Conservation (phyloP, 2,888 invertebrate genomes). For the Lasioglossum pauxillum region DNA sequence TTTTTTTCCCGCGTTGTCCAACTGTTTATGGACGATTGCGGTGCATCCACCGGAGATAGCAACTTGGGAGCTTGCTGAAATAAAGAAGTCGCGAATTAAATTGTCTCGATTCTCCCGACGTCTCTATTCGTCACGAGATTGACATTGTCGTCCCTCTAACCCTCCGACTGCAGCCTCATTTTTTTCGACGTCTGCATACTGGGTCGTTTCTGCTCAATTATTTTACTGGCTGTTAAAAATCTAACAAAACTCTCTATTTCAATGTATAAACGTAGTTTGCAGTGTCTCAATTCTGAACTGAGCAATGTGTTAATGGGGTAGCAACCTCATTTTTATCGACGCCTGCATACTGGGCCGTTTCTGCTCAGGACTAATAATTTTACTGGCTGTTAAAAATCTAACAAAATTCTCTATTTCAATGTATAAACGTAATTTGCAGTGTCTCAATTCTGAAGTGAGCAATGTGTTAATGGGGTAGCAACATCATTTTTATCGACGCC, state of each 20-base stretch:
- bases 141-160: not conserved
- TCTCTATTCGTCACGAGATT: not conserved
- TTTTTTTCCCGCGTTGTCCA: not conserved
- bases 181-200: not conserved
- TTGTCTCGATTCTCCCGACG: not conserved
- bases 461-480: too few species aligned
- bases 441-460: not conserved
- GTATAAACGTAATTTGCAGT: too few species aligned
- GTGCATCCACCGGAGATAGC: not conserved
- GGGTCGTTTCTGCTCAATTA: not conserved
- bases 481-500: too few species aligned
- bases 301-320: not conserved
- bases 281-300: not conserved
- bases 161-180: not conserved
- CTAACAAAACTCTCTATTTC: too few species aligned
- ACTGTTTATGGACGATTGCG: not conserved
- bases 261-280: too few species aligned
- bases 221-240: too few species aligned
- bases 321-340: constrained; percentile 2
- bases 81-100: not conserved
- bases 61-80: not conserved
- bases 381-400: too few species aligned
- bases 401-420: too few species aligned
- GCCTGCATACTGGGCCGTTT: not conserved
- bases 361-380: not conserved